Evolutionary conservation across 2,888 invertebrate species (phyloP), one percentile per base, ranked within the genome.

Genomic region (Conops quadrifasciatus): DNA sequence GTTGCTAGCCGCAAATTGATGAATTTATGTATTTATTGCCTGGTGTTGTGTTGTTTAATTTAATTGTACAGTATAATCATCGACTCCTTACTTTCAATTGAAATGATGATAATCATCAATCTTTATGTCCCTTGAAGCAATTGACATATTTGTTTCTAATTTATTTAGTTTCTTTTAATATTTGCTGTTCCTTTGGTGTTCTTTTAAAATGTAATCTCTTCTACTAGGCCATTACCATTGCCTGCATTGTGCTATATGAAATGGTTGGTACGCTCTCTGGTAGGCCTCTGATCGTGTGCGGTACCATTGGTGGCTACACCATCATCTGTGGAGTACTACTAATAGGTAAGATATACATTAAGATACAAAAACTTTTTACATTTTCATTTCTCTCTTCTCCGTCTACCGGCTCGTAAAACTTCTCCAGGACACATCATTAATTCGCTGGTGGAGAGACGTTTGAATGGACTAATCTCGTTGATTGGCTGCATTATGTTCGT

Each of bases 291-390:
- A 80, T 84, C 68, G 80, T 84, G 5, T 82, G 79, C 65, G 83
- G 85, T 43, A 84, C 84, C 43, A 78, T 84, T 70, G 83, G 80
- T 13, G 84, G 84, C 24, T 85, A 77, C 62, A 80, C 84, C 21
- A 72, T 85, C 26, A 84, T 84, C 70, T 84, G 36, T 9, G 36
- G 36, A 36, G 78, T 84, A 1, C 70, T 84, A 24, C 74, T 84
- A 60, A 69, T 80, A 65, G 84, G 83, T 84, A 71, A 80, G 79
- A 78, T 4, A 3, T 16, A n/a, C 2, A 3, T 11, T 16, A 21
- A 62, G 4, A 28, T n/a, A 15, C 59, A 24, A 13, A 24, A 5
- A n/a, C 53, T 16, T n/a, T 21, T n/a, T 53, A 21, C 51, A 53
- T 21, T 11, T 49, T 49, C 53, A 9, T 53, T 11, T 53, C 53